Percentiles rank a stretch among this genome's conserved stretches.
phyloP scores from a whole-genome alignment of 2,113 vertebrate species.

The Aspidoscelis tigris region DNA sequence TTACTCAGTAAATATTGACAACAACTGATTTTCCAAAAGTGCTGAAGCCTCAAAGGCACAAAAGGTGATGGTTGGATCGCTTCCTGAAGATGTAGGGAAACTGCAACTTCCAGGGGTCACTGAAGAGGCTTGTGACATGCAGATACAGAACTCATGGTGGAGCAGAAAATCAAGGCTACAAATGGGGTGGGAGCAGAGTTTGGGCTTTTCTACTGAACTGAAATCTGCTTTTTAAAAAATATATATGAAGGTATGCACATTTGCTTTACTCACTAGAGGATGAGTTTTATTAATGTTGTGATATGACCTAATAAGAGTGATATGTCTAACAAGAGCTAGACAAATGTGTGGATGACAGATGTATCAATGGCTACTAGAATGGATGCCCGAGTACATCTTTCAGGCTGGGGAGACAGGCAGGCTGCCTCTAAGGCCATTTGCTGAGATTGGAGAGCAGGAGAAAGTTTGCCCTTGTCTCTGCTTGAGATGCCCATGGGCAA shows the following conservation, averaged over 20 bases:
- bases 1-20: slow-evolving; percentile 23
- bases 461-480: too few species aligned
- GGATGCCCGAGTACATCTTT: too few species aligned
- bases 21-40: neutral
- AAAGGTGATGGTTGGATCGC: neutral
- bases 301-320: neutral
- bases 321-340: too few species aligned
- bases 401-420: too few species aligned
- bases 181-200: too few species aligned
- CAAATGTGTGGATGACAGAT: too few species aligned
- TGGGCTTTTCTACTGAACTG: neutral
- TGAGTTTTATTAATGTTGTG: neutral
- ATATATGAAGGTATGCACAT: neutral
- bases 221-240: neutral
- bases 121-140: neutral
- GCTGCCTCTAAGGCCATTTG: too few species aligned
- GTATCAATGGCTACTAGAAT: too few species aligned
- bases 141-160: neutral
- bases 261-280: neutral
- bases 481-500: too few species aligned
- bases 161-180: too few species aligned
- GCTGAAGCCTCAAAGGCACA: neutral
- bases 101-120: neutral
- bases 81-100: neutral
- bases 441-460: too few species aligned